Evolutionary conservation across 2,797 vertebrate species (phyloP), one percentile per base, ranked within the genome.

Genomic region (Artibeus lituratus): DNA sequence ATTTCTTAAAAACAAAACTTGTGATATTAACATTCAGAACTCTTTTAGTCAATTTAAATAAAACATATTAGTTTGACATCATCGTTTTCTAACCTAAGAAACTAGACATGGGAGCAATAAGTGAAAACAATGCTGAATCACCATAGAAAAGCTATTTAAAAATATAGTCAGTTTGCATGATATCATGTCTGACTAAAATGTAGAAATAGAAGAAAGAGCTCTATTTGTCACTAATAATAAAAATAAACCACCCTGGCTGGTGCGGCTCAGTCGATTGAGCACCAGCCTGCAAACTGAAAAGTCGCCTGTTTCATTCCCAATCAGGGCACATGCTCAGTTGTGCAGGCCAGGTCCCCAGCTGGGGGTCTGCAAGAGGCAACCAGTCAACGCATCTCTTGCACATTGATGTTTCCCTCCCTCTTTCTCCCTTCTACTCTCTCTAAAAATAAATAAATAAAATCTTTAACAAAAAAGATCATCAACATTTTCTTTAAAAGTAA

Each of bases 171-270:
- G 90, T 53, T 85, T 92, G n/a, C 37, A 90, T 97, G 89, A 96
- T 87, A 81, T 95, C 95, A 97, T 92, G 90, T 96, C 97, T 93
- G 85, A 62, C 77, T 87, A 96, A 94, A 95, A 77, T 39, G 51
- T 89, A 94, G 62, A 18, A 55, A 65, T 80, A 65, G 83, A 80
- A 74, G 85, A 91, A 91, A 73, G 37, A 81, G 29, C 65, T 49
- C 72, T 19, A 76, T 65, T 95, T 96, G 95, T 94, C 49, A 92
- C n/a, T 87, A 93, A 49, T 86, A 70, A 95, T 67, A 88, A 73
- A 94, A 88, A 90, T 74, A 91, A 89, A 29, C 62, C 44, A 21
- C 57, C 24, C 24, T 59, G 57, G 57, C 24, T 26, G 57, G 57
- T 59, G 57, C 26, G 55, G 55, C 24, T 59, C 55, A 59, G 26